Evolutionary conservation across 2,113 vertebrate genomes (phyloP).

Genomic region (Eudorcas thomsonii): DNA sequence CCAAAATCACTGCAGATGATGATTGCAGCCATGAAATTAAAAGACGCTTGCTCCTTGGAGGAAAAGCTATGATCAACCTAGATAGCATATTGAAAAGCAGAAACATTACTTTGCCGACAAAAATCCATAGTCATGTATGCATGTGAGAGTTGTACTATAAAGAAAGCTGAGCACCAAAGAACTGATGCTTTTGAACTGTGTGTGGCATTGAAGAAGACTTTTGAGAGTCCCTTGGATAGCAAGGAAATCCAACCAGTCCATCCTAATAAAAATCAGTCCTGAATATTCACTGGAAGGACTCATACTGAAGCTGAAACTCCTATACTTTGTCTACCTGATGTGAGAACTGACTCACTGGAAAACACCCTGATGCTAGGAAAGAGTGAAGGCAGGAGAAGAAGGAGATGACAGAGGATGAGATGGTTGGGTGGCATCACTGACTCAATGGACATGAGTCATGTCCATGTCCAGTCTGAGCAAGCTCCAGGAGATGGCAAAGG

Average conservation of each 20-base stretch:
- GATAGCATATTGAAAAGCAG: background rate
- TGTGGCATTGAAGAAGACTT: background rate
- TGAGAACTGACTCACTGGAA: background rate
- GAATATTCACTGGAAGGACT: background rate
- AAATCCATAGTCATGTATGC: background rate
- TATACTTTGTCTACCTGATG: background rate
- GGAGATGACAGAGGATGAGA: background rate
- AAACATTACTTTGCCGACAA: accelerated
- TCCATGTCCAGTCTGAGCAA: background rate
- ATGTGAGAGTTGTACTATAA: background rate
- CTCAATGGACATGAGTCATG: background rate
- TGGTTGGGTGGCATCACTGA: background rate
- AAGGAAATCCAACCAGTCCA: background rate
- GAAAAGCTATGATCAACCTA: background rate
- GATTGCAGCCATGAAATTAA: background rate
- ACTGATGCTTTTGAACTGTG: background rate
- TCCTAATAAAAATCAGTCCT: background rate
- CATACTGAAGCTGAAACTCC: background rate
- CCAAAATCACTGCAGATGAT: background rate
- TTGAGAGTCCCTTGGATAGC: background rate
- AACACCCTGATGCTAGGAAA: background rate
- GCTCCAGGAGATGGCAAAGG: background rate
- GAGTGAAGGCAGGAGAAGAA: background rate
- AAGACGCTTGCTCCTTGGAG: background rate
- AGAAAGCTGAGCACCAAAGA: background rate